Percentiles rank a stretch among this genome's conserved stretches.
Conservation (phyloP, 2,888 invertebrate genomes). For the Itoplectis maculator region DNA sequence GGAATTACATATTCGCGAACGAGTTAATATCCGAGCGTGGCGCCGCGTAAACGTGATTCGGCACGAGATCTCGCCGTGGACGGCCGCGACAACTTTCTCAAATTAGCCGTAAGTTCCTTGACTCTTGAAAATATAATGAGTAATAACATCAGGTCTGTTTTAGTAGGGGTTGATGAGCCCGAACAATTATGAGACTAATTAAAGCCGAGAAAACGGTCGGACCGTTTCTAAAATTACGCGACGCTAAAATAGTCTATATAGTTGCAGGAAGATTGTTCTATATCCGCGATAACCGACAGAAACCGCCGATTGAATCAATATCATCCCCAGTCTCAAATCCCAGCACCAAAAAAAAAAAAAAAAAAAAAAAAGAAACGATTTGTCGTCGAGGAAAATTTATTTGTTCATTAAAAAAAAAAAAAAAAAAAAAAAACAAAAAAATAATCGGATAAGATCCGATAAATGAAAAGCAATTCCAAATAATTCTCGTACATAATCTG, state of each 20-base stretch:
- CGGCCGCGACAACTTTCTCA: conserved; percentile 10
- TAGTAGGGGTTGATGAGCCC: conserved; percentile 46
- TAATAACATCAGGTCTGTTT: conserved; percentile 21
- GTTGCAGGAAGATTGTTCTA: neutral
- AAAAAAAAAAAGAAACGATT: too few species aligned
- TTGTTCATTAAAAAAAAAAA: too few species aligned
- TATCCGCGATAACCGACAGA: neutral
- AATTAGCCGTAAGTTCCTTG: conserved; percentile 36
- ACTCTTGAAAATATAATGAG: conserved; percentile 27
- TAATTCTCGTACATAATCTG: too few species aligned
- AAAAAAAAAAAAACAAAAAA: too few species aligned
- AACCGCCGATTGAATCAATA: neutral
- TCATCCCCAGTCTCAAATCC: neutral
- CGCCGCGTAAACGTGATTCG: conserved; percentile 4
- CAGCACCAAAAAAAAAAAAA: too few species aligned
- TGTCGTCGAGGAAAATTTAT: too few species aligned
- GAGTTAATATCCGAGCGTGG: conserved; percentile 15
- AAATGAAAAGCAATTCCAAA: too few species aligned
- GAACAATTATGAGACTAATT: conserved; percentile 32
- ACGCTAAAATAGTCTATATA: conserved; percentile 6
- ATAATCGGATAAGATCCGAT: too few species aligned
- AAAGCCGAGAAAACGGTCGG: conserved; percentile 21
- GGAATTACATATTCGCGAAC: neutral
- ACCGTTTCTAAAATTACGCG: conserved; percentile 16
- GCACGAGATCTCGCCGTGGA: conserved; percentile 1